These are phyloP conservation scores for Galerucella pusilla DNA, from an alignment of 2,888 invertebrate species.

Conservation along the genomic window DNA sequence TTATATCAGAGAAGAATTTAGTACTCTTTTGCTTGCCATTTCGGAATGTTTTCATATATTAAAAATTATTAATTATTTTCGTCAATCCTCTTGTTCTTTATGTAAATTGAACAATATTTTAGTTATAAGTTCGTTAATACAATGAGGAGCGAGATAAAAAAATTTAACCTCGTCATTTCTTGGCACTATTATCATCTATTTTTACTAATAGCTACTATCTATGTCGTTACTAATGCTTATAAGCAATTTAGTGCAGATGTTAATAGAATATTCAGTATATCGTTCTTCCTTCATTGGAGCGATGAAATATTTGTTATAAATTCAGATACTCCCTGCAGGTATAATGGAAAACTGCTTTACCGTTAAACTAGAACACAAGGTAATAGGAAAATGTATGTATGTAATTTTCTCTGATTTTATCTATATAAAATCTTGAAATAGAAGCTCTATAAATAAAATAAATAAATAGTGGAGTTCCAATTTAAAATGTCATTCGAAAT, in stretches of 20 bases:
- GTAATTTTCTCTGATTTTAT: not conserved
- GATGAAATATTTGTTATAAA: conserved; percentile 10
- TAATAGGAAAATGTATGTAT: not conserved
- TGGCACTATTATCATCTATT: conserved; percentile 20
- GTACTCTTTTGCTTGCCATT: conserved; percentile 9
- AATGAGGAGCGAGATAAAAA: not conserved
- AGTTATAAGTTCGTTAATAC: not conserved
- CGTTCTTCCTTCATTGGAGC: not conserved
- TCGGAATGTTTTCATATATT: not conserved
- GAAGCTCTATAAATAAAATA: not conserved
- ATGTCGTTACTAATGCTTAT: conserved; percentile 3
- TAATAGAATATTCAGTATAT: conserved; percentile 5
- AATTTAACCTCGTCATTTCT: conserved; percentile 6
- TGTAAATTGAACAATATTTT: not conserved
- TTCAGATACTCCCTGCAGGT: conserved; percentile 14
- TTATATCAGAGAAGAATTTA: not conserved
- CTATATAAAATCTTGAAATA: not conserved
- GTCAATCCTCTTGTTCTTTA: not conserved
- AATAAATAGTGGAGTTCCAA: not conserved
- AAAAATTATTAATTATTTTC: not conserved
- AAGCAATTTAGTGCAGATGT: conserved; percentile 6
- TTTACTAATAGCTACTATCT: conserved; percentile 4
- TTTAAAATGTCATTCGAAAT: too few species aligned
- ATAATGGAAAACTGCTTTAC: not conserved
- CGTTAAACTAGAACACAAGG: not conserved